phyloP scores from a whole-genome alignment of 2,113 vertebrate genomes.

The Bucco capensis region DNA sequence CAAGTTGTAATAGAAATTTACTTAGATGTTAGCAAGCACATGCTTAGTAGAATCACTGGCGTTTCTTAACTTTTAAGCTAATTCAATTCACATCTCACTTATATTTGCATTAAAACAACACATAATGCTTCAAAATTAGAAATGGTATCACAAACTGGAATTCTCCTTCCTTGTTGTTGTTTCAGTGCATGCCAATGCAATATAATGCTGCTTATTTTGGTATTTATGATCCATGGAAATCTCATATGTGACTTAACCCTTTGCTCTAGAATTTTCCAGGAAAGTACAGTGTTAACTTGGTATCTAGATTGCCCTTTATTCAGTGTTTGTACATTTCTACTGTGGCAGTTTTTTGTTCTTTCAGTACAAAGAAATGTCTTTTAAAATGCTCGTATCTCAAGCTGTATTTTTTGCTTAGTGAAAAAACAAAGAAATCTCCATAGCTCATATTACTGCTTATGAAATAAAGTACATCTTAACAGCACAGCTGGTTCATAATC shows the following conservation, averaged over 20 bases:
- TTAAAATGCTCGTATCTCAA: neutral
- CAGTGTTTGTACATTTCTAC: neutral
- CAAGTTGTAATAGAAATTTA: neutral
- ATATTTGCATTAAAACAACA: slow-evolving; percentile 22
- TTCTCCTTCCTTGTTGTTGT: neutral
- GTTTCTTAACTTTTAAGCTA: slow-evolving; percentile 6
- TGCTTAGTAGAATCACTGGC: neutral
- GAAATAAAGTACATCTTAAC: neutral
- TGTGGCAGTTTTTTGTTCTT: neutral
- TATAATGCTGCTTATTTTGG: neutral
- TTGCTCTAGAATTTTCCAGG: neutral
- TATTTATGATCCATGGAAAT: neutral
- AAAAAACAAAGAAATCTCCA: neutral
- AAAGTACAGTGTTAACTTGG: neutral
- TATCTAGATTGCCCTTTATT: neutral
- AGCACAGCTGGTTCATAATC: neutral
- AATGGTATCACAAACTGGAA: neutral
- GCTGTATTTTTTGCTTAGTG: neutral
- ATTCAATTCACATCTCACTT: neutral
- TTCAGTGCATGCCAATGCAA: neutral
- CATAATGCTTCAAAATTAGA: slow-evolving; percentile 32
- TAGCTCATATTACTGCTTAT: neutral
- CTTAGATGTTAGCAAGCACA: neutral
- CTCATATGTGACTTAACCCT: neutral
- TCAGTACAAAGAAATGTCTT: neutral